Conservation (phyloP, 53 echinoderm and acorn worm genomes). For the Stichopus horrens region DNA sequence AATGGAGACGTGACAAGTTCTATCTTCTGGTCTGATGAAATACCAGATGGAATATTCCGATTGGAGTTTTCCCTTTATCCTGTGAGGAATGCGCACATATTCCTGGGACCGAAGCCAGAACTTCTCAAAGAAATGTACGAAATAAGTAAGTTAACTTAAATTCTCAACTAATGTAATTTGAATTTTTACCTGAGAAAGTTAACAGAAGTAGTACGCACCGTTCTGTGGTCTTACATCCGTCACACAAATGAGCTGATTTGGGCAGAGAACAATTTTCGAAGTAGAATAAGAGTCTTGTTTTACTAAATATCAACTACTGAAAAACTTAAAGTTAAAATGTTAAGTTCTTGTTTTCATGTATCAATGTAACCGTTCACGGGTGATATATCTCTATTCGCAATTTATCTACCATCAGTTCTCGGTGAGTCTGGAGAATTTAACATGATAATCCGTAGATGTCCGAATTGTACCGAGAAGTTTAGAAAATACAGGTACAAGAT, state of each 20-base stretch:
- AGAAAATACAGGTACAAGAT: neutral
- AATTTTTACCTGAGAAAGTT: too few species aligned
- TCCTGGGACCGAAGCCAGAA: slow-evolving; percentile 19
- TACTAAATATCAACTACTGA: too few species aligned
- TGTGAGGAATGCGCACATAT: neutral
- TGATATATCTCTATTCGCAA: too few species aligned
- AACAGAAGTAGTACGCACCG: too few species aligned
- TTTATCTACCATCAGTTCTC: neutral
- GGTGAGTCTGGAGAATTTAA: slow-evolving; percentile 4
- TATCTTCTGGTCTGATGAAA: neutral
- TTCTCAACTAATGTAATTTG: too few species aligned
- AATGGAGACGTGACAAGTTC: neutral
- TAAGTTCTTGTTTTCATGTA: too few species aligned
- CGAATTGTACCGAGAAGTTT: neutral
- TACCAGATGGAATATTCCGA: slow-evolving; percentile 13
- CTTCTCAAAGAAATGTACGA: slow-evolving; percentile 12
- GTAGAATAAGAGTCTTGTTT: too few species aligned
- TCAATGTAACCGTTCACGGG: too few species aligned
- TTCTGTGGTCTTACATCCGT: too few species aligned
- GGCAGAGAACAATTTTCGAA: too few species aligned
- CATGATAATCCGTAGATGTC: neutral
- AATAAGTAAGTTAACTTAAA: neutral
- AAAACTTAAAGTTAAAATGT: too few species aligned
- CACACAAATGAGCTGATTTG: too few species aligned
- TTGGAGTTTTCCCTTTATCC: slow-evolving; percentile 4